Percentiles rank a stretch among this genome's conserved stretches.
These are phyloP conservation scores for Pampusana beccarii DNA, from an alignment of 2,113 vertebrate genomes.

Conservation along the genomic window DNA sequence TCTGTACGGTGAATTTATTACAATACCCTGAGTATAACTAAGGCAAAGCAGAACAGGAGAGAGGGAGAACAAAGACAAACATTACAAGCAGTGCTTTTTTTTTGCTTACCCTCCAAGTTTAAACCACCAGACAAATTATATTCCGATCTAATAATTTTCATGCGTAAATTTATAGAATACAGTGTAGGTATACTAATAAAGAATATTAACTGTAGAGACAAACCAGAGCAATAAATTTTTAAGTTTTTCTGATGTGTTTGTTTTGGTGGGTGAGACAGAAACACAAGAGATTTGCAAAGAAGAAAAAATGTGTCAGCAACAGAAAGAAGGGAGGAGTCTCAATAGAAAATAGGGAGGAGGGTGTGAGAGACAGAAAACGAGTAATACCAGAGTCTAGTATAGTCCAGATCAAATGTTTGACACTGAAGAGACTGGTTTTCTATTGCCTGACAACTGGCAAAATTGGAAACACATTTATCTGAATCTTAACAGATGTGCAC, in stretches of 20 bases:
- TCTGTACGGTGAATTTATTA: not conserved
- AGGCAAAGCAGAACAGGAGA: not conserved
- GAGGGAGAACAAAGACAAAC: not conserved
- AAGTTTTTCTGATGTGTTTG: not conserved
- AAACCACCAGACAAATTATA: not conserved
- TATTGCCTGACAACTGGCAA: not conserved
- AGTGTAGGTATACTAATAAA: not conserved
- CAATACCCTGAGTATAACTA: not conserved
- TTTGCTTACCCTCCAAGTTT: not conserved
- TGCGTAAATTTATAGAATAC: not conserved
- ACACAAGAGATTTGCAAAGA: not conserved
- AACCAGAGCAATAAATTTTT: not conserved
- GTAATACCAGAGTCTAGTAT: not conserved
- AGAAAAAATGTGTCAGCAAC: not conserved
- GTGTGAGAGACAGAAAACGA: not conserved
- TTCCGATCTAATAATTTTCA: not conserved
- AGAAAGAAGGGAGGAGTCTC: not conserved
- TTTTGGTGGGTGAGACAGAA: not conserved
- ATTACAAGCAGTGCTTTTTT: not conserved
- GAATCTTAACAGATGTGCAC: not conserved
- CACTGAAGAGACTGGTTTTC: not conserved
- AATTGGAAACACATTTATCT: not conserved
- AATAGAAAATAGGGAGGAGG: not conserved
- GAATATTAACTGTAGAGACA: not conserved
- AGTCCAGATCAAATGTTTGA: not conserved